These are phyloP conservation scores for Microcebus lehilahytsara DNA, from an alignment of 2,113 vertebrate species.

Conservation along the genomic window DNA sequence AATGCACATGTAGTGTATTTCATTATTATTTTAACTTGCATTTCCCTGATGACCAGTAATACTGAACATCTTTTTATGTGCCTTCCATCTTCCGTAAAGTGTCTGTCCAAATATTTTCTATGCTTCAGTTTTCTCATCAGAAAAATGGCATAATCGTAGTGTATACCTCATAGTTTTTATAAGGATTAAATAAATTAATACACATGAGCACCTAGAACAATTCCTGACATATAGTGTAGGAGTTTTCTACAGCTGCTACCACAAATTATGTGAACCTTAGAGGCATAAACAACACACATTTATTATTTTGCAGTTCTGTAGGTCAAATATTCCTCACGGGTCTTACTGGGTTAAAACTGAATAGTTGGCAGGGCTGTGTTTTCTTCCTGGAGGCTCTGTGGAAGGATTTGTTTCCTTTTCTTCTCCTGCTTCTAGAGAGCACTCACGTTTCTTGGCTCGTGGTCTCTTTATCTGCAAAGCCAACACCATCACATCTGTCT, in stretches of 20 bases:
- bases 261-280: background rate
- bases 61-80: background rate
- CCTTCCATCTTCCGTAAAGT: background rate
- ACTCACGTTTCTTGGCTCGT: background rate
- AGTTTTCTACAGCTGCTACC: background rate
- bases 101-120: background rate
- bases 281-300: background rate
- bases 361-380: background rate
- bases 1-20: background rate
- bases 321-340: background rate
- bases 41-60: background rate
- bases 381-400: background rate
- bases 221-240: background rate
- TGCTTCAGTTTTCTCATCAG: background rate
- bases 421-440: background rate
- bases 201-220: background rate
- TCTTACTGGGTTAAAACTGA: background rate
- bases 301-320: background rate
- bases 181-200: background rate
- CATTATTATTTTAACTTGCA: background rate
- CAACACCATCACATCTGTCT: background rate
- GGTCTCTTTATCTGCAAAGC: background rate
- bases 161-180: background rate
- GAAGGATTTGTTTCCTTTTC: background rate
- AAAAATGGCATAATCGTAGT: background rate